A percentile compares a stretch with the other conserved stretches of the same genome.
Conservation (phyloP, 2,797 vertebrate genomes). For the Apodemus agrarius region DNA sequence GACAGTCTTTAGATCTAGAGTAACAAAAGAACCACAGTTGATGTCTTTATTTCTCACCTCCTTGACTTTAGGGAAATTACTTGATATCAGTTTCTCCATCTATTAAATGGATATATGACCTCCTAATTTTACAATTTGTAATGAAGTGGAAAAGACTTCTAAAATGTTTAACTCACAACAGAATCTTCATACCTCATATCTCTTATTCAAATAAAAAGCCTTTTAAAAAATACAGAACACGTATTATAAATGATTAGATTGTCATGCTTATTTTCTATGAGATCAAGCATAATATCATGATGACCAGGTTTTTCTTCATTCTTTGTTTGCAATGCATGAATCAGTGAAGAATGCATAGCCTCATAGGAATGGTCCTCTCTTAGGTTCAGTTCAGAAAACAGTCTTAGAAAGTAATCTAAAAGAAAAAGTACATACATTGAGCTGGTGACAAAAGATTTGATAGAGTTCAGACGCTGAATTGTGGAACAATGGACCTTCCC, state of each 20-base stretch:
- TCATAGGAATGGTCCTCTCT: background rate
- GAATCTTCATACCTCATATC: background rate
- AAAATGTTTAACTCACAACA: background rate
- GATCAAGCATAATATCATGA: background rate
- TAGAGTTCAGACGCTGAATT: background rate
- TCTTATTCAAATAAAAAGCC: background rate
- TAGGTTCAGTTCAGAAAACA: background rate
- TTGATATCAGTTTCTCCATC: slow-evolving; percentile 42
- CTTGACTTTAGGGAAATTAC: background rate
- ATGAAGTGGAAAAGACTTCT: background rate
- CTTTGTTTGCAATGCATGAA: background rate
- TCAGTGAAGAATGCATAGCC: background rate
- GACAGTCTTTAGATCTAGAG: background rate
- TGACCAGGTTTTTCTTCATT: background rate
- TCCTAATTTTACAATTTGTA: background rate
- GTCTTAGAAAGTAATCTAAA: background rate
- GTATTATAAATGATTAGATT: background rate
- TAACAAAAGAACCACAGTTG: background rate
- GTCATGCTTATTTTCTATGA: background rate
- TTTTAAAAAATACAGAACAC: background rate
- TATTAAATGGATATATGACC: slow-evolving; percentile 38
- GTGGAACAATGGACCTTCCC: background rate
- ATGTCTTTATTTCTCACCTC: background rate
- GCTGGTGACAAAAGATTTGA: background rate
- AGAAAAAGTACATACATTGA: background rate